Conservation (phyloP, 2,113 vertebrate genomes). For the Lepus europaeus region DNA sequence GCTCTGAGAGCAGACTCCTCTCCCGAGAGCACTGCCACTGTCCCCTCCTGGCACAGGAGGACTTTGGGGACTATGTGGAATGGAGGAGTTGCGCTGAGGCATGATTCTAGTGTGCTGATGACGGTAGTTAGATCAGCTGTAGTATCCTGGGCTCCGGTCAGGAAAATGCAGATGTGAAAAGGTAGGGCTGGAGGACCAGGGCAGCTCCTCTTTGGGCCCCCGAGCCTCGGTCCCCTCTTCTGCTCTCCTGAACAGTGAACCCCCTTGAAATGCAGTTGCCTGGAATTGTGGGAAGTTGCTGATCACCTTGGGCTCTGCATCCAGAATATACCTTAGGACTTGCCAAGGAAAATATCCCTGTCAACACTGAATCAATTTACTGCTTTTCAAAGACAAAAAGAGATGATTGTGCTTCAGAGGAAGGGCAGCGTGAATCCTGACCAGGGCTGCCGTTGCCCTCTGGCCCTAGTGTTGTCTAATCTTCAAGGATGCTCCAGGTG, state of each 20-base stretch:
- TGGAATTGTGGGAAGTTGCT: conserved; percentile 12
- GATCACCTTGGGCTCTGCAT: background rate
- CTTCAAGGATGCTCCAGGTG: background rate
- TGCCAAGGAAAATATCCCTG: conserved; percentile 18
- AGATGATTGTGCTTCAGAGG: background rate
- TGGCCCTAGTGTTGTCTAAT: background rate
- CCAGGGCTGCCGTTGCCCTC: background rate
- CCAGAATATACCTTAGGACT: conserved; percentile 24
- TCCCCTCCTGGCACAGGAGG: background rate
- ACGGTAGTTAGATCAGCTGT: background rate
- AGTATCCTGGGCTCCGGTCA: background rate
- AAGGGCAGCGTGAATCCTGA: background rate
- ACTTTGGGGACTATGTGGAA: background rate
- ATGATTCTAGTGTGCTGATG: background rate
- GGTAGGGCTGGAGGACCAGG: background rate
- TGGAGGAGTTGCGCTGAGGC: background rate
- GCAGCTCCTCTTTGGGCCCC: background rate
- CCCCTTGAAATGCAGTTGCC: background rate
- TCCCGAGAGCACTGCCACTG: no score
- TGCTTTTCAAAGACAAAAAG: conserved; percentile 43
- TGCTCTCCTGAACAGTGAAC: background rate
- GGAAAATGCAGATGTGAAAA: background rate
- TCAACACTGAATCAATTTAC: background rate
- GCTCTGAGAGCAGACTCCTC: background rate
- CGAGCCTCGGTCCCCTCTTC: background rate